Evolutionary conservation across 92 coral and sea anemone genomes (phyloP).

Genomic region (Pocillopora grandis): DNA sequence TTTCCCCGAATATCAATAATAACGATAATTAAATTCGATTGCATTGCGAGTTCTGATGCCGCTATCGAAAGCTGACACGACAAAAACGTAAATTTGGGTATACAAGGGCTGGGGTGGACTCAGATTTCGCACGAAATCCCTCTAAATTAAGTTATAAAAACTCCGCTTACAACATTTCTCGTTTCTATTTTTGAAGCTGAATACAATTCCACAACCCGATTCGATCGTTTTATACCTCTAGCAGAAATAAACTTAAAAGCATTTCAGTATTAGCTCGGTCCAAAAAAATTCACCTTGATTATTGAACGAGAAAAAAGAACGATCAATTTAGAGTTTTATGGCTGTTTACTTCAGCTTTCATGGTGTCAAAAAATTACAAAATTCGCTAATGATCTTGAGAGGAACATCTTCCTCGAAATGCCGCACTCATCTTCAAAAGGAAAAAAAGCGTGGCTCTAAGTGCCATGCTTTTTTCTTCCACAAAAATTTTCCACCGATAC

Average conservation of each 20-base stretch:
- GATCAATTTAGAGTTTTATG: not conserved
- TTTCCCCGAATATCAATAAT: not conserved
- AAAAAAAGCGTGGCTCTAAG: not conserved
- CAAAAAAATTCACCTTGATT: not conserved
- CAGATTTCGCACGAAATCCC: not conserved
- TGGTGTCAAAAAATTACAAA: not conserved
- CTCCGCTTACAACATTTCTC: not conserved
- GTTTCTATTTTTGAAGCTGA: too few species aligned
- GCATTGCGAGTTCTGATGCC: not conserved
- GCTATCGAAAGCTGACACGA: not conserved
- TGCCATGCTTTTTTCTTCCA: not conserved
- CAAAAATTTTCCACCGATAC: not conserved
- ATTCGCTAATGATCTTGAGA: not conserved
- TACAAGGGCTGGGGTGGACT: too few species aligned
- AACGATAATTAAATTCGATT: slow-evolving; percentile 1
- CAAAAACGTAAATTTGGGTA: not conserved
- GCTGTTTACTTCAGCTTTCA: not conserved
- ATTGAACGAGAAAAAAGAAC: not conserved
- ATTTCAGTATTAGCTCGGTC: too few species aligned
- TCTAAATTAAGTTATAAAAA: not conserved
- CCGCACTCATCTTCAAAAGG: not conserved
- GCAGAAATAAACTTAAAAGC: too few species aligned
- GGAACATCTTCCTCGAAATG: not conserved
- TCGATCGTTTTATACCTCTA: not conserved
- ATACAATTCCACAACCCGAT: not conserved